A percentile compares a stretch with the other conserved stretches of the same genome.
Evolutionary conservation across 2,888 invertebrate species (phyloP).

Genomic region (Frankliniella intonsa): DNA sequence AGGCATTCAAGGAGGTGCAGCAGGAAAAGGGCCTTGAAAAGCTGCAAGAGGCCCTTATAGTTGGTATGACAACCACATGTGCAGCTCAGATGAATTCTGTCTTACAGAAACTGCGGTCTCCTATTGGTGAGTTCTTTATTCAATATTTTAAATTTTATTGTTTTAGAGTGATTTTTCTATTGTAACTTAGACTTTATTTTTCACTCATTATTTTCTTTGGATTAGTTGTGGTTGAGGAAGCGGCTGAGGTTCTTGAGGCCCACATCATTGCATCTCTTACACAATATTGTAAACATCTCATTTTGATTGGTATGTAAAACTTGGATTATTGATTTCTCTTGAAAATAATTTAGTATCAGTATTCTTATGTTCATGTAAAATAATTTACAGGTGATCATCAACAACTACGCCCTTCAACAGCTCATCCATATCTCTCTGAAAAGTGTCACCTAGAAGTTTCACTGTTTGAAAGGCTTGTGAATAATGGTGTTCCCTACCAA

Average conservation of each 20-base stretch:
- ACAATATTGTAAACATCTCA: conserved; percentile 68
- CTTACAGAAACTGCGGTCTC: conserved; percentile 56
- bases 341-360: not conserved
- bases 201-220: conserved; percentile 40
- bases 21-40: conserved; percentile 56
- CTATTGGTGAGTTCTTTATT: conserved; percentile 52
- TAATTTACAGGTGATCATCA: conserved; percentile 64
- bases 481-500: conserved; percentile 57
- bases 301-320: conserved; percentile 65
- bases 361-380: not conserved
- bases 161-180: not conserved
- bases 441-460: conserved; percentile 68
- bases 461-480: conserved; percentile 73
- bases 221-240: conserved; percentile 77
- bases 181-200: not conserved
- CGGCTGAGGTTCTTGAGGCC: conserved; percentile 80
- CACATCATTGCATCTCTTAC: conserved; percentile 77
- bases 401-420: conserved; percentile 69
- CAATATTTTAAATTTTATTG: not conserved
- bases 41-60: conserved; percentile 53
- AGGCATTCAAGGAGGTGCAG: conserved; percentile 46
- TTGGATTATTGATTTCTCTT: not conserved
- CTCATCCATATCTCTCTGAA: conserved; percentile 61
- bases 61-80: conserved; percentile 73
- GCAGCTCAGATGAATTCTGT: conserved; percentile 64